A percentile compares a stretch with the other conserved stretches of the same genome.
Evolutionary conservation across 1,140 invertebrate species (phyloP).

Genomic region (Limonius californicus): DNA sequence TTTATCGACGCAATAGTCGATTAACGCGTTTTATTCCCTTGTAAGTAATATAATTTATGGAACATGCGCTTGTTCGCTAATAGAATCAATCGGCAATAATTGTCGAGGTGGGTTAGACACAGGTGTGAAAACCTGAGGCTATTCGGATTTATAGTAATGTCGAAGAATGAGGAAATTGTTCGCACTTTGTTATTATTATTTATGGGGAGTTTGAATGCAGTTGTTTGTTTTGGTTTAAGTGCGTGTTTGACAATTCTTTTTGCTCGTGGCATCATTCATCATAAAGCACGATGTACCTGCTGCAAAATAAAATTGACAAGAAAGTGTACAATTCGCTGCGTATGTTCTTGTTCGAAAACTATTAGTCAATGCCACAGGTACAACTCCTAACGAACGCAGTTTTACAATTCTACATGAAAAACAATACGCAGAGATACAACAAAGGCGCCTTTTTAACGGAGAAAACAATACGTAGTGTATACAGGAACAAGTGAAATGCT

Average conservation of each 20-base stretch:
- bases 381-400: conserved; percentile 8
- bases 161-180: neutral
- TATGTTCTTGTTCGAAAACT: conserved; percentile 6
- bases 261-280: too few species aligned
- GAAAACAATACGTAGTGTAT: neutral
- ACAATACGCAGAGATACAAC: neutral
- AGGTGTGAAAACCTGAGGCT: conserved; percentile 6
- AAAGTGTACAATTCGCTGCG: neutral
- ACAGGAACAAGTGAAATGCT: too few species aligned
- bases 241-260: too few species aligned
- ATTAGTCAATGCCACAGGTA: conserved; percentile 15
- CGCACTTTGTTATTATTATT: conserved; percentile 12
- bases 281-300: neutral
- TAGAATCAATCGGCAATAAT: conserved; percentile 11
- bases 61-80: conserved; percentile 2
- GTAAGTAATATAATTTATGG: conserved; percentile 5
- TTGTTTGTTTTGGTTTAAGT: too few species aligned
- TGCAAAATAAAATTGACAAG: conserved; percentile 10
- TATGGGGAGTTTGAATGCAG: neutral
- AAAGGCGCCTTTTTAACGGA: neutral
- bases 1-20: neutral
- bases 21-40: conserved; percentile 10
- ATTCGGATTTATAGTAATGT: conserved; percentile 8
- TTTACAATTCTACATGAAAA: neutral
- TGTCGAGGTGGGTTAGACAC: neutral